Evolutionary conservation across 1,140 invertebrate species (phyloP).

Genomic region (Geopemphigus sp.): DNA sequence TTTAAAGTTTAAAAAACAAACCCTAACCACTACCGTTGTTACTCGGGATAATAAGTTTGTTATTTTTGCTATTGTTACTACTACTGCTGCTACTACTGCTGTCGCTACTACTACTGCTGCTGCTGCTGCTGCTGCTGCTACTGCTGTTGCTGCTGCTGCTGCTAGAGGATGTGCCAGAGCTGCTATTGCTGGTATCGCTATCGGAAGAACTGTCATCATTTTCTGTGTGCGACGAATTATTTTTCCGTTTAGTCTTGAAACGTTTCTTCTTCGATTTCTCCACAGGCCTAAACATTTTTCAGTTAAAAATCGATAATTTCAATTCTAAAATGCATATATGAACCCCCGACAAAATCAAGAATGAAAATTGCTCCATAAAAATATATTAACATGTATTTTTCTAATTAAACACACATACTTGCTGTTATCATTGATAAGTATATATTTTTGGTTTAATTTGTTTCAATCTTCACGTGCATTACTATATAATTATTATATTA

Average conservation of each 20-base stretch:
- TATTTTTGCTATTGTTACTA: background rate
- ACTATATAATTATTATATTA: no score
- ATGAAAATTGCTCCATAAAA: no score
- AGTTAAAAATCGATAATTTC: background rate
- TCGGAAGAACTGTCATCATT: slow-evolving; percentile 18
- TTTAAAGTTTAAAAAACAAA: no score
- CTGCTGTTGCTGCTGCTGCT: slow-evolving; percentile 31
- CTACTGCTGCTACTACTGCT: slow-evolving; percentile 29
- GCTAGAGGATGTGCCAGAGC: background rate
- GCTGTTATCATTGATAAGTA: no score
- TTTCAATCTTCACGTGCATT: no score
- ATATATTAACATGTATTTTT: no score
- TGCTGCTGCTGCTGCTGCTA: slow-evolving; percentile 29
- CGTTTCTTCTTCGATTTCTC: background rate
- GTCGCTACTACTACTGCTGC: background rate
- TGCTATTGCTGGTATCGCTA: slow-evolving; percentile 33
- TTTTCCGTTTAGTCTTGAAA: slow-evolving; percentile 3
- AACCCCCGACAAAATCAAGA: no score
- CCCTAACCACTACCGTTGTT: background rate
- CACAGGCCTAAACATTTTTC: background rate
- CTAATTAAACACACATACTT: no score
- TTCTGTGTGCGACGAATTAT: background rate
- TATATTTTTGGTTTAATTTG: no score
- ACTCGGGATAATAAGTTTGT: background rate
- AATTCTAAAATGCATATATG: no score